phyloP scores from a whole-genome alignment of 1,140 invertebrate species.

The Paralvinella palmiformis region DNA sequence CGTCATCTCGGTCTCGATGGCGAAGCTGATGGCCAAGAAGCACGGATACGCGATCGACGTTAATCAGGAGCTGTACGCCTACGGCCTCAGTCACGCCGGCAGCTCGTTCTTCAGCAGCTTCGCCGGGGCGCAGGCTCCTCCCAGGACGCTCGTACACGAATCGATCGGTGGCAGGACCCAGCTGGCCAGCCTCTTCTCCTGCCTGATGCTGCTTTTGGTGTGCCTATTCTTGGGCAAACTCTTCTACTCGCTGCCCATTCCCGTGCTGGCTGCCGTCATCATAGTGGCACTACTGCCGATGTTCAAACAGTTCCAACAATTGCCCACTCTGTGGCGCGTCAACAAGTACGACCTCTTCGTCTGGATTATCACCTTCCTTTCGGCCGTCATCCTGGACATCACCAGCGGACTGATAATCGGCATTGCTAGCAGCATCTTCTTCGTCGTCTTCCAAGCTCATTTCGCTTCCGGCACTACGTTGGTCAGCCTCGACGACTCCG shows the following conservation, averaged over 20 bases:
- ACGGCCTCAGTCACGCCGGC: conserved; percentile 27
- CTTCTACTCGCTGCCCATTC: conserved; percentile 49
- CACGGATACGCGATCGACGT: conserved; percentile 78
- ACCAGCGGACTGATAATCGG: conserved; percentile 41
- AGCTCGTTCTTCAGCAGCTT: conserved; percentile 34
- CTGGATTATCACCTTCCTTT: conserved; percentile 38
- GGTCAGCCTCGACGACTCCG: not conserved
- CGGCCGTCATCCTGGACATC: conserved; percentile 35
- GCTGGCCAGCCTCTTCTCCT: conserved; percentile 40
- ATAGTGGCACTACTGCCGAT: conserved; percentile 42
- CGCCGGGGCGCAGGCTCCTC: conserved; percentile 27
- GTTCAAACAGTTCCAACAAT: conserved; percentile 33
- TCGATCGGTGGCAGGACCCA: conserved; percentile 32
- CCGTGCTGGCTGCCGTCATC: conserved; percentile 43
- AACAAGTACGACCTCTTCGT: conserved; percentile 46
- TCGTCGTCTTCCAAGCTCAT: conserved; percentile 43
- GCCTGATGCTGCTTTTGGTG: conserved; percentile 52
- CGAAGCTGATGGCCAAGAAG: conserved; percentile 81
- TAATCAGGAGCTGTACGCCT: conserved; percentile 58
- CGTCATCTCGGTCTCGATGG: conserved; percentile 87
- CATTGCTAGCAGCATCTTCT: conserved; percentile 36
- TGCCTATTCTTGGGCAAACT: conserved; percentile 52
- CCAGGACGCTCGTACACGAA: conserved; percentile 31
- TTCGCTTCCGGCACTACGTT: not conserved
- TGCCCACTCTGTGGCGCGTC: conserved; percentile 38